Percentiles rank a stretch among this genome's conserved stretches.
Evolutionary conservation across 2,888 invertebrate genomes (phyloP).

Genomic region (Autographa pulchrina): DNA sequence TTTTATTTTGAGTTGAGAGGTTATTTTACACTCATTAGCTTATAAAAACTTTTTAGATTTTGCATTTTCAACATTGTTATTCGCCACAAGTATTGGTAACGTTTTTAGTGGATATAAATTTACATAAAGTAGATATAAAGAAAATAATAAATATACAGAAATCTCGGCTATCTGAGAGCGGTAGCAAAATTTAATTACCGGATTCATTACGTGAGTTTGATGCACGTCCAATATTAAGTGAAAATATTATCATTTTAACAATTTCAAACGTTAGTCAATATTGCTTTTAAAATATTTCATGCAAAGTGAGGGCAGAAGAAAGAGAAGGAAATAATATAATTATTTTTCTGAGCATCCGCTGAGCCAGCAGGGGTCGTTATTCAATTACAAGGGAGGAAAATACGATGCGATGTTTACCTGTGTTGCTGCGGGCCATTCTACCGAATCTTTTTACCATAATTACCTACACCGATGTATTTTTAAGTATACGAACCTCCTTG

Average conservation of each 20-base stretch:
- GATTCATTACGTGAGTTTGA: constrained; percentile 35
- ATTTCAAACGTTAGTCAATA: constrained; percentile 46
- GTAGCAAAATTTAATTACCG: constrained; percentile 21
- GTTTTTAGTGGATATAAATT: too few relatives aligned
- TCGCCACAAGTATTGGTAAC: too few relatives aligned
- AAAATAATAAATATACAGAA: not conserved
- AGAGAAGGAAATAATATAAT: constrained; percentile 78
- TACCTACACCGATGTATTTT: constrained; percentile 69
- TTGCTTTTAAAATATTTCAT: constrained; percentile 69
- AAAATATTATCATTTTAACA: constrained; percentile 19
- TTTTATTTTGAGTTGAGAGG: not conserved
- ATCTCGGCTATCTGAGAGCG: not conserved
- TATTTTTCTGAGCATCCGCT: constrained; percentile 81
- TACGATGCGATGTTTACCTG: constrained; percentile 79
- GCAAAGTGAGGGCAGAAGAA: constrained; percentile 66
- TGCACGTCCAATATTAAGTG: constrained; percentile 29
- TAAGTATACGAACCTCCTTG: constrained; percentile 51
- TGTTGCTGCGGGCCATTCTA: constrained; percentile 75
- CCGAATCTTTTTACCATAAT: constrained; percentile 76
- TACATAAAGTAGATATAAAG: too few relatives aligned
- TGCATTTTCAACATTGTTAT: too few relatives aligned
- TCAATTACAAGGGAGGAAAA: constrained; percentile 83
- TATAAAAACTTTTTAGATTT: too few relatives aligned
- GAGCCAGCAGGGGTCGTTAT: constrained; percentile 81
- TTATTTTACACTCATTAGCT: not conserved